These are phyloP conservation scores for Papilio aristodemus DNA, from an alignment of 1,140 invertebrate species.

Conservation along the genomic window DNA sequence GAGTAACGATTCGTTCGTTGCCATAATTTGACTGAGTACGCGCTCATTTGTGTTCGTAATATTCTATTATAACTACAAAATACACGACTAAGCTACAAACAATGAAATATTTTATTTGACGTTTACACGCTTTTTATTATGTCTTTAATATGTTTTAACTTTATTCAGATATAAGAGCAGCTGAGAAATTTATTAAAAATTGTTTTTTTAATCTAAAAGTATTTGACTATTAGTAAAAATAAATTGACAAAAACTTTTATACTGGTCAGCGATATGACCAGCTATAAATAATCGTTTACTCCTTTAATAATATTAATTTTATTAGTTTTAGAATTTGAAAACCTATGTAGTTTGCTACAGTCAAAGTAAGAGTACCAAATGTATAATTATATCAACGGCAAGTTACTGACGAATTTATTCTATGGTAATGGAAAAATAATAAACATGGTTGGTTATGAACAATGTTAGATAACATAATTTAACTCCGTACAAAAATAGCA, in stretches of 20 bases:
- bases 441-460: background rate
- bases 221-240: no score
- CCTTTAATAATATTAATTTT: no score
- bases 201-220: no score
- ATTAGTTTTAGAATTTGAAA: no score
- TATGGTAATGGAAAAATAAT: conserved; percentile 8
- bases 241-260: no score
- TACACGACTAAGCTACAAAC: conserved; percentile 36
- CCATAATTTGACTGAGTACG: conserved; percentile 63
- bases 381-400: background rate
- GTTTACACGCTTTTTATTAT: background rate
- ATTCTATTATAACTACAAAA: conserved; percentile 52
- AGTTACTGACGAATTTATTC: background rate
- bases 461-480: background rate
- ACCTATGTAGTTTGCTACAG: no score
- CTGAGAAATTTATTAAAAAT: no score
- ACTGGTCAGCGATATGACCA: no score
- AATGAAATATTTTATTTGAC: conserved; percentile 7
- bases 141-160: no score
- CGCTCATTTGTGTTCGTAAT: conserved; percentile 63
- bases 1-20: conserved; percentile 54
- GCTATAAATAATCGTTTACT: no score
- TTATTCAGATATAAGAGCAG: no score
- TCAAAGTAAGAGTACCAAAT: background rate
- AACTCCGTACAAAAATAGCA: conserved; percentile 16